phyloP scores from a whole-genome alignment of 2,888 invertebrate species.

The Parnassius glacialis region DNA sequence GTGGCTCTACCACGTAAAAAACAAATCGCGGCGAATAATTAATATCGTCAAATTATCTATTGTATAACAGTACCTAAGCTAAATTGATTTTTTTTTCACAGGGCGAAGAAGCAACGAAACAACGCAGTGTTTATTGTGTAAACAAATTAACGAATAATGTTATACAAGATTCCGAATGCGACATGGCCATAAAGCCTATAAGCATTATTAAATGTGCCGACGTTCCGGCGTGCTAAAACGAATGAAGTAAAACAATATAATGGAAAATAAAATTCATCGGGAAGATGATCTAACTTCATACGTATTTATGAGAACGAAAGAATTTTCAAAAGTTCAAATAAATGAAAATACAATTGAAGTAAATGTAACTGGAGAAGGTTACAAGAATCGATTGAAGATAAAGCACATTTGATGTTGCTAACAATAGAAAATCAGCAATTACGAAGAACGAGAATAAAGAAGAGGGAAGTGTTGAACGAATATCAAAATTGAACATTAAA shows the following conservation, averaged over 20 bases:
- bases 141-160: slow-evolving; percentile 86
- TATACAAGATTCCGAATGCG: slow-evolving; percentile 87
- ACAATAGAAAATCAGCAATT: no score
- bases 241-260: slow-evolving; percentile 7
- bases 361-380: not conserved
- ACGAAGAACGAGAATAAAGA: not conserved
- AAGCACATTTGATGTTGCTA: not conserved
- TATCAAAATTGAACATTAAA: not conserved
- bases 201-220: slow-evolving; percentile 84
- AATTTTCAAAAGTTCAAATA: slow-evolving; percentile 8
- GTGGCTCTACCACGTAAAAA: no score
- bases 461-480: not conserved
- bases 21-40: not conserved
- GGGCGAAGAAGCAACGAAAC: slow-evolving; percentile 81
- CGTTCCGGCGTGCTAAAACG: slow-evolving; percentile 63
- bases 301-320: slow-evolving; percentile 12
- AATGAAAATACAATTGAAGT: slow-evolving; percentile 9
- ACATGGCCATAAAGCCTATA: slow-evolving; percentile 82
- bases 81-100: slow-evolving; percentile 36
- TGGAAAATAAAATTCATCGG: slow-evolving; percentile 9
- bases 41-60: not conserved
- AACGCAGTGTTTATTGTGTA: slow-evolving; percentile 88
- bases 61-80: no score
- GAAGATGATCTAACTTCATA: slow-evolving; percentile 11
- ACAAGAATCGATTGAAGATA: slow-evolving; percentile 3